Base-by-base conservation (phyloP, 92 coral and sea anemone genomes). In the Scolanthus callimorphus region DNA sequence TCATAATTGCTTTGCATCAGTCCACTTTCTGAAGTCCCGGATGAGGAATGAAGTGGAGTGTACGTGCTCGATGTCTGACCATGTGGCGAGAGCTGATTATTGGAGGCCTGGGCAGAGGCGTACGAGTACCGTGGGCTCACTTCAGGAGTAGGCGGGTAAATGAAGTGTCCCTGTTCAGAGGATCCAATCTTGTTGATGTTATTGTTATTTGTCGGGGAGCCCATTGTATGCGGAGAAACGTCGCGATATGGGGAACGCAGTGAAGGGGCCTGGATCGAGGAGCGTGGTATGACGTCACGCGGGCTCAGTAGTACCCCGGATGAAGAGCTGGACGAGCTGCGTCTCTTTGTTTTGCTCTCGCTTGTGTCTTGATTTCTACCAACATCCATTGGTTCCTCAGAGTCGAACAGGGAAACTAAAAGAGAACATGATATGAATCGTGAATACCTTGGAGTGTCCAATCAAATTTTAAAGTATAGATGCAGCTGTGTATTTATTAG, bases 81-180 rank as follows among this genome's bases (percentile, higher is more conserved):
- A 39, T 70, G 31, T 49, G 95, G 67, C 57, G 83, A 63, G 2
- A 66, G 61, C 43, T 66, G 73, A 43, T 57, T 82, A 49, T 41
- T 53, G 51, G 69, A 45, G 34, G 60, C 49, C 49, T 69, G 83
- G 17, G 77, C 45, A 31, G 96, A 56, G n/a, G 68, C 59, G 27
- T 85, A 76, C 13, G 85, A 58, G 46, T 83, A 88, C 43, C 90
- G 83, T 55, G 86, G 77, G 60, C 90, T 85, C 81, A 83, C 69
- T 44, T 83, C 96, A 20, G 85, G 90, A 3, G 96, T 85, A 4
- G 96, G 72, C 11, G 96, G 96, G 52, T 88, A 88, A 34, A 88
- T 59, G 27, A 88, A 88, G 65, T 88, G 96, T 19, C 90, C 90
- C 43, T 73, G 90, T 31, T 88, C 96, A 27, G 89, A 55, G 27